phyloP scores from a whole-genome alignment of 2,113 vertebrate genomes.

The Nannobrachium achirus region DNA sequence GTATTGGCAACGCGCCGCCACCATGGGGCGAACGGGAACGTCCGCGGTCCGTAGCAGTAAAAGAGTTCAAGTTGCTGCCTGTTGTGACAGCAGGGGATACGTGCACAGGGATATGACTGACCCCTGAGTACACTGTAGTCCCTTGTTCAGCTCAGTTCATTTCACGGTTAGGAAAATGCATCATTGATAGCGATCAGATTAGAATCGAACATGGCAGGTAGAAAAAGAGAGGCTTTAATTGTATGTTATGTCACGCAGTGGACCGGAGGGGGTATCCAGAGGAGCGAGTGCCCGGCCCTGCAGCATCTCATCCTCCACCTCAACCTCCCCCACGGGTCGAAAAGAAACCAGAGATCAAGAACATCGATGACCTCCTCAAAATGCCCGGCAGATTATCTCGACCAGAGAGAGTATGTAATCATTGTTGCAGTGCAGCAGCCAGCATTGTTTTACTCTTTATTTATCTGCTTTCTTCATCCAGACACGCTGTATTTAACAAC shows the following conservation, averaged over 20 bases:
- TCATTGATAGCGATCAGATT: not conserved
- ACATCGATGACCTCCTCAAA: constrained; percentile 96
- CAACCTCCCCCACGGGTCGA: constrained; percentile 84
- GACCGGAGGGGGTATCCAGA: constrained; percentile 90
- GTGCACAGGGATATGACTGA: not conserved
- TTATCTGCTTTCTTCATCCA: too few relatives aligned
- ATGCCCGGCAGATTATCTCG: constrained; percentile 89
- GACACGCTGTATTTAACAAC: too few relatives aligned
- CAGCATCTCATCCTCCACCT: constrained; percentile 83
- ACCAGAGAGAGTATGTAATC: constrained; percentile 87
- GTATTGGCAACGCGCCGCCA: too few relatives aligned
- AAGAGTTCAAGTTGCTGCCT: too few relatives aligned
- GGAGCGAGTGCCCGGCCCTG: constrained; percentile 85
- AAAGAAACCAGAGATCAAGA: constrained; percentile 97
- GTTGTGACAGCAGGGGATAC: too few relatives aligned
- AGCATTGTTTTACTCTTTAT: too few relatives aligned
- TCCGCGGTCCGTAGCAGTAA: too few relatives aligned
- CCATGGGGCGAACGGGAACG: too few relatives aligned
- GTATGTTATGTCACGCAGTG: constrained; percentile 68
- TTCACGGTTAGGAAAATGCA: too few relatives aligned
- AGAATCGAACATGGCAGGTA: not conserved
- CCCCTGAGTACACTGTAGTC: not conserved
- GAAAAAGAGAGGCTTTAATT: not conserved
- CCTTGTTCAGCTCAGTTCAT: not conserved
- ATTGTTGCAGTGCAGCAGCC: not conserved